Base-by-base conservation (phyloP, 2,113 vertebrate species). In the Sander vitreus region DNA sequence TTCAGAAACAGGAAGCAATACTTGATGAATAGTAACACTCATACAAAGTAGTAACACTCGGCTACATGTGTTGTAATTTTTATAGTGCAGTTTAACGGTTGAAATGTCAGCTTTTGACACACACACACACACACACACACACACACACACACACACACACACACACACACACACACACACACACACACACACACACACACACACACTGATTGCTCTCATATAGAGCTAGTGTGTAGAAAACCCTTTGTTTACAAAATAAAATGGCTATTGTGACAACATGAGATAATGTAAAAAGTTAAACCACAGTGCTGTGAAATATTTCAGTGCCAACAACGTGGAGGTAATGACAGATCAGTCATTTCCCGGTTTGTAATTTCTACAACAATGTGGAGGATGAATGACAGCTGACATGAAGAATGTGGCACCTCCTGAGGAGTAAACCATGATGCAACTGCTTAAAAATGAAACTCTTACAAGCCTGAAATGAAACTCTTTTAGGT, bases 221-320 rank as follows among this genome's bases (percentile, higher is more conserved):
- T 6, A 45, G 1, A 65, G 50, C 30, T 15, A 12, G 33, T 27
- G 72, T 7, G 10, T 36, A 33, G 25, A 65, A 27, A n/a, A 51
- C 60, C 50, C n/a, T 54, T 59, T 81, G 72, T 87, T 79, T 63
- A 58, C 69, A 54, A 58, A 88, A 85, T 53, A 90, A 66, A 45
- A 25, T 15, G 0, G 4, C 65, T 92, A 74, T 87, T 85, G 78
- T 88, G 82, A 68, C 80, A 87, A 88, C 82, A 82, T 3, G 15
- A 4, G 54, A 66, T 70, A 68, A 68, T 48, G 69, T 39, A 55
- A 81, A 83, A 66, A 75, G 68, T 70, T 12, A 54, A 73, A 72
- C 80, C 25, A 64, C 12, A 13, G 11, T 3, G 19, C 8, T 0
- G 7, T 13, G 27, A 21, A 25, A 18, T 14, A 3, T 25, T 25